Percentiles rank a stretch among this genome's conserved stretches.
phyloP scores from a whole-genome alignment of 2,797 vertebrate species.

The Crax fasciolata region DNA sequence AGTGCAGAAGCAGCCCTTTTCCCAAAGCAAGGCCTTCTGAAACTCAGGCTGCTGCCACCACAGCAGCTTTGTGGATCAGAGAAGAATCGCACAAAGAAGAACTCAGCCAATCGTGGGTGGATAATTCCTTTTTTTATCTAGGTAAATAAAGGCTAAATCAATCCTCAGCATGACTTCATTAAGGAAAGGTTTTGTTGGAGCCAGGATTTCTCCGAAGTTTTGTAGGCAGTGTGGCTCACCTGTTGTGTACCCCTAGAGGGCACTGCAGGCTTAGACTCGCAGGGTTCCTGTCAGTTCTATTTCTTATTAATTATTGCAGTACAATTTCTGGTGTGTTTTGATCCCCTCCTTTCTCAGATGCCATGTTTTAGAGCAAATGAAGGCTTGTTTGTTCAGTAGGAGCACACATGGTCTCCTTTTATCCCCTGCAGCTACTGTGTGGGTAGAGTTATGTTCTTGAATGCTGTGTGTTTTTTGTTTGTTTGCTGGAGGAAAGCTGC shows the following conservation, averaged over 20 bases:
- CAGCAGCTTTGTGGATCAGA: background rate
- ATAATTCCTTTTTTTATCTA: background rate
- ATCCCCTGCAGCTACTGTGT: background rate
- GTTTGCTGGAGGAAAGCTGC: background rate
- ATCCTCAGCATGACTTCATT: rapidly evolving
- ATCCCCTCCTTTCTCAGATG: background rate
- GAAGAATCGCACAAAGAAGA: background rate
- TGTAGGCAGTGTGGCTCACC: rapidly evolving
- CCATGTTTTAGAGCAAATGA: background rate
- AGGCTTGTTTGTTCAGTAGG: background rate
- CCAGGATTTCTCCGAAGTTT: rapidly evolving
- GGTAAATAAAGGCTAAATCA: background rate
- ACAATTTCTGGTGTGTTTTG: background rate
- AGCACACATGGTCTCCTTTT: background rate
- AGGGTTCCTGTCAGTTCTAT: rapidly evolving
- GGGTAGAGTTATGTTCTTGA: background rate
- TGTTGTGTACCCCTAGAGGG: slow-evolving; percentile 36
- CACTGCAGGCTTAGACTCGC: background rate
- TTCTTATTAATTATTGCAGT: rapidly evolving
- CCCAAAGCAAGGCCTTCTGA: background rate
- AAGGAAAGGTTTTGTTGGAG: background rate
- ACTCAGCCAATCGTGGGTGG: rapidly evolving
- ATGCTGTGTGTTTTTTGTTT: background rate
- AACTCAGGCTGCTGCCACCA: background rate
- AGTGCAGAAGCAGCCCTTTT: background rate